phyloP scores from a whole-genome alignment of 1,140 invertebrate genomes.

The Leptopilina clavipes region DNA sequence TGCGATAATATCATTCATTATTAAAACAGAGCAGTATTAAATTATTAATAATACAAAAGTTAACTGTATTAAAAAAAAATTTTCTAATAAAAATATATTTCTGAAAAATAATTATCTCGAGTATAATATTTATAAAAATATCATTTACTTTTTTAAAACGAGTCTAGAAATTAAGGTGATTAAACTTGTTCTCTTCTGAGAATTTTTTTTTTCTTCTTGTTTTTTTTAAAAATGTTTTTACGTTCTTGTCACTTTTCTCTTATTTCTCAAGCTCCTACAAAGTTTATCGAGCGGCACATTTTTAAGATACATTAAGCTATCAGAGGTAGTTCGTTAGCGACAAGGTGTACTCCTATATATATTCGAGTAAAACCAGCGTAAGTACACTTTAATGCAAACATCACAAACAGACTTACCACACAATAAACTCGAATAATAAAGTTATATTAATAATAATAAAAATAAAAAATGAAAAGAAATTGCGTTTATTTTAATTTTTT shows the following conservation, averaged over 20 bases:
- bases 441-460: neutral
- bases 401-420: slow-evolving; percentile 26
- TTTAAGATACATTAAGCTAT: slow-evolving; percentile 44
- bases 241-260: neutral
- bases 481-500: no score
- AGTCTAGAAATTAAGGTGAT: no score
- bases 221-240: no score
- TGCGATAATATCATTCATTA: neutral
- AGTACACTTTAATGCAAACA: slow-evolving; percentile 24
- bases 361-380: neutral
- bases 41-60: neutral
- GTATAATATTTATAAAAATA: no score
- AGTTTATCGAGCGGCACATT: slow-evolving; percentile 55
- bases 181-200: no score
- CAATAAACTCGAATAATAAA: neutral
- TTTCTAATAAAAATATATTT: no score
- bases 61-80: neutral
- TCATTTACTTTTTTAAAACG: no score
- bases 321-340: slow-evolving; percentile 48
- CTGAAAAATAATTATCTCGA: no score
- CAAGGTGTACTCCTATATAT: slow-evolving; percentile 45
- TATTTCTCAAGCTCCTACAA: slow-evolving; percentile 14
- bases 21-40: neutral
- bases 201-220: no score
- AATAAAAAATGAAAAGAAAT: neutral